A percentile compares a stretch with the other conserved stretches of the same genome.
These are phyloP conservation scores for Echeneis naucrates DNA, from an alignment of 2,797 vertebrate species.

Conservation along the genomic window DNA sequence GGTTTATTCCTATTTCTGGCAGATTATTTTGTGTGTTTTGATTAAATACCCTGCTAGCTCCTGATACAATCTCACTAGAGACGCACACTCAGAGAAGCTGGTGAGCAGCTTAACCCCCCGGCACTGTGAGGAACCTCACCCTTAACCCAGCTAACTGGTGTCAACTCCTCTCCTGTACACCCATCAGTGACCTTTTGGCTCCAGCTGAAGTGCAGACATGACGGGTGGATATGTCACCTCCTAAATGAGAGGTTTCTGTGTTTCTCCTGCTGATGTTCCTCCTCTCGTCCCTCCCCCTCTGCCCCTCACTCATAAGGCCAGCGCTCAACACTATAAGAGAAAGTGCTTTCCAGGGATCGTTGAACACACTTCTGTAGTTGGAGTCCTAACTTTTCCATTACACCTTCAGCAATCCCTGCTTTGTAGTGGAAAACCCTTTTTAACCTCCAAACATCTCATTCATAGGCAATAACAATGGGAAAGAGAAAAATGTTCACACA, in stretches of 20 bases:
- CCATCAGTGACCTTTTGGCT: slow-evolving; percentile 58
- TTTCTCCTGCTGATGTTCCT: slow-evolving; percentile 53
- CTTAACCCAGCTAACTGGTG: slow-evolving; percentile 32
- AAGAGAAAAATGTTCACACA: background rate
- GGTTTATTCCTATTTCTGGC: background rate
- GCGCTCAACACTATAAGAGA: slow-evolving; percentile 37
- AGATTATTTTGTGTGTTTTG: background rate
- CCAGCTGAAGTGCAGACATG: slow-evolving; percentile 49
- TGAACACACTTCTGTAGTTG: slow-evolving; percentile 27
- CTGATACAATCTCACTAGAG: slow-evolving; percentile 4
- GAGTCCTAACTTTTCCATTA: slow-evolving; percentile 23
- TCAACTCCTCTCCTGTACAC: slow-evolving; percentile 32
- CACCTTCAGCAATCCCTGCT: no score
- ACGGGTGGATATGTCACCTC: slow-evolving; percentile 58
- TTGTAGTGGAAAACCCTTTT: background rate
- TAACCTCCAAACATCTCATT: background rate
- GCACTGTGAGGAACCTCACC: background rate
- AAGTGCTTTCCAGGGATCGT: slow-evolving; percentile 23
- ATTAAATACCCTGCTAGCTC: background rate
- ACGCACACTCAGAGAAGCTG: background rate
- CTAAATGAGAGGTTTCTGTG: slow-evolving; percentile 52
- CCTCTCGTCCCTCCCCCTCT: slow-evolving; percentile 43
- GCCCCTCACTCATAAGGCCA: slow-evolving; percentile 58
- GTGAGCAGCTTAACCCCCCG: slow-evolving; percentile 24
- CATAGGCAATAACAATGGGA: slow-evolving; percentile 19